A percentile compares a stretch with the other conserved stretches of the same genome.
Conservation (phyloP, 2,797 vertebrate species). For the Nothura maculosa region DNA sequence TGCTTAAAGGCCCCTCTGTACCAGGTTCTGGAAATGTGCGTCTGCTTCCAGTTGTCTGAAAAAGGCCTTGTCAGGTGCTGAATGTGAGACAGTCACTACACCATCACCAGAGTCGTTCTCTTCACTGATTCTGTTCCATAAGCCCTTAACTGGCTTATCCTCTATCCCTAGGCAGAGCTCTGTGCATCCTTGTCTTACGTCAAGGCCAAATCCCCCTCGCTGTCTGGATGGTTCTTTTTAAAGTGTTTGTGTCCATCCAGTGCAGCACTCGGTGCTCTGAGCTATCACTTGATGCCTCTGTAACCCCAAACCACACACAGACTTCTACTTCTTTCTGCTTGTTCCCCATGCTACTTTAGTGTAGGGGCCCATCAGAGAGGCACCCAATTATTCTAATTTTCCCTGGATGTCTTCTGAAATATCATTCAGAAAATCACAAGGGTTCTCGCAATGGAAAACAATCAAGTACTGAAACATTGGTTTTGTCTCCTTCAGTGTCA, state of each 20-base stretch:
- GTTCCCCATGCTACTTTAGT: not conserved
- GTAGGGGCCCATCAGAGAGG: not conserved
- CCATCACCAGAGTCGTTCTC: not conserved
- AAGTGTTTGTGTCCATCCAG: not conserved
- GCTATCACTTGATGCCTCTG: accelerated
- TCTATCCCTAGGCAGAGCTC: not conserved
- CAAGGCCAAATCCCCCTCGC: not conserved
- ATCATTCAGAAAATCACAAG: not conserved
- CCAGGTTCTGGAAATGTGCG: not conserved
- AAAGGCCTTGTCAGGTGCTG: not conserved
- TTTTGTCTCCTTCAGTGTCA: accelerated
- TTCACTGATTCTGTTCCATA: not conserved
- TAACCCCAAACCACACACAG: not conserved
- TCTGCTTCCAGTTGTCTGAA: not conserved
- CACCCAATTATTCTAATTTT: not conserved
- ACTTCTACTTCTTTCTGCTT: accelerated
- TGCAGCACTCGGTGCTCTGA: not conserved
- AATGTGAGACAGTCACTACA: not conserved
- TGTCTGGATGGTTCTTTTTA: not conserved
- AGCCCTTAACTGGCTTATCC: not conserved
- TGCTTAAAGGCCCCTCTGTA: not conserved
- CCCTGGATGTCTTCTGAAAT: not conserved
- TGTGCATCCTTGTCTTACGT: not conserved
- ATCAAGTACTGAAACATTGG: not conserved
- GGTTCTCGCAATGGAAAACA: not conserved